Base-by-base conservation (phyloP, 2,113 vertebrate species). In the Phyllopteryx taeniolatus region DNA sequence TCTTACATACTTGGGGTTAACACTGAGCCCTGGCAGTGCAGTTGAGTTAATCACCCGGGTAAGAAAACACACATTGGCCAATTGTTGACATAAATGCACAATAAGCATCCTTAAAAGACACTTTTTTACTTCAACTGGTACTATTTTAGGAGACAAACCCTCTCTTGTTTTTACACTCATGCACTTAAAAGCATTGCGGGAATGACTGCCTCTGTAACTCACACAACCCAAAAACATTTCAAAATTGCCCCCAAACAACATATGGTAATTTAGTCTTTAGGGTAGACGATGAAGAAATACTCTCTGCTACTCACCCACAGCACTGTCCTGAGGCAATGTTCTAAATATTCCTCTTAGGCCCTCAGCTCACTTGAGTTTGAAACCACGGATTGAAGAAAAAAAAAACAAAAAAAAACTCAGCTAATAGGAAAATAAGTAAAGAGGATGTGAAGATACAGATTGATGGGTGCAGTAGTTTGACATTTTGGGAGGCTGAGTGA, bases 211-310 rank as follows among this genome's bases (percentile, higher is more conserved):
- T 61, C 5, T 61, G 14, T 35, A 61, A 5, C 3, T 22, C 12
- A 22, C 63, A 22, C 12, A 65, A 31, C 19, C n/a, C 0, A 13
- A 17, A 19, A 66, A 66, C 13, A 47, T 31, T 13, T 31, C 13
- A 19, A 15, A 31, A 31, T 63, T 54, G 33, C 13, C 61, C 68
- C 68, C 64, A 79, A 79, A 72, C 53, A 74, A 73, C 85, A 88
- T 81, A 90, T 85, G 84, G 85, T 71, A 71, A 69, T 63, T 83
- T 72, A 43, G 68, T 75, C 79, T 69, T 56, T 31, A 33, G 17
- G 22, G 22, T 19, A 59, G 13, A 71, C 43, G 19, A 57, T 31
- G 46, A 59, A 74, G 60, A 74, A 66, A 61, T 66, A 71, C 77
- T 54, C 39, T 46, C 74, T 83, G 79, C 64, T 70, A 76, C 67